Base-by-base conservation (phyloP, 2,797 vertebrate species). In the Stomatorhinus walkeri region DNA sequence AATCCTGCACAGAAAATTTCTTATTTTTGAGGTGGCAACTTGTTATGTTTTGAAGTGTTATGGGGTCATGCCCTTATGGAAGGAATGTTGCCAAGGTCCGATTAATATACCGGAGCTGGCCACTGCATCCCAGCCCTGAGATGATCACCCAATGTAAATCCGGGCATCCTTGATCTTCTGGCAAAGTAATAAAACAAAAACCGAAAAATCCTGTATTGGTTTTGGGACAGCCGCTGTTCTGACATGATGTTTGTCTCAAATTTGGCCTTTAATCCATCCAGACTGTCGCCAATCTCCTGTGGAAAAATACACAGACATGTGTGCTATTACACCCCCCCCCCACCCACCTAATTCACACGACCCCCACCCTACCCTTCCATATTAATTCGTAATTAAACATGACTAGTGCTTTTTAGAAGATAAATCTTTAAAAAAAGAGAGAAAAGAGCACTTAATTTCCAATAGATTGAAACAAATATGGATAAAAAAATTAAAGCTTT, bases 121-220 rank as follows among this genome's bases (percentile, higher is more conserved):
- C 5, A 52, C 24, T 12, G 22, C 12, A 28, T 48, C 5, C 9
- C 10, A 16, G 16, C 84, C 49, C 24, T 10, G 88, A 92, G 91
- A 92, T 93, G 91, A 93, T 94, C 91, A 92, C 28, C 90, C 90
- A 90, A 92, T 93, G 51, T 94, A 92, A 90, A 91, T 91, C 89
- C 91, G 93, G 92, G 91, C 92, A 91, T 91, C 91, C 91, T 91
- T 87, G 89, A 86, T 92, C 90, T 92, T 90, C 91, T 92, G 91
- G 49, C 89, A 72, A 22, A 61, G 59, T 61, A 61, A 9, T 64
- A 88, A 85, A 88, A 87, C 90, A 46, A 43, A 43, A 3, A 43
- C 4, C 40, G 3, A 24, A 89, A 89, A 89, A 91, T 89, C 54
- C 89, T 85, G 72, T 84, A 59, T 81, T 43, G 59, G 3, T 90